Percentiles rank a stretch among this genome's conserved stretches.
phyloP scores from a whole-genome alignment of 2,888 invertebrate species.

The Lasioglossum figueresi region DNA sequence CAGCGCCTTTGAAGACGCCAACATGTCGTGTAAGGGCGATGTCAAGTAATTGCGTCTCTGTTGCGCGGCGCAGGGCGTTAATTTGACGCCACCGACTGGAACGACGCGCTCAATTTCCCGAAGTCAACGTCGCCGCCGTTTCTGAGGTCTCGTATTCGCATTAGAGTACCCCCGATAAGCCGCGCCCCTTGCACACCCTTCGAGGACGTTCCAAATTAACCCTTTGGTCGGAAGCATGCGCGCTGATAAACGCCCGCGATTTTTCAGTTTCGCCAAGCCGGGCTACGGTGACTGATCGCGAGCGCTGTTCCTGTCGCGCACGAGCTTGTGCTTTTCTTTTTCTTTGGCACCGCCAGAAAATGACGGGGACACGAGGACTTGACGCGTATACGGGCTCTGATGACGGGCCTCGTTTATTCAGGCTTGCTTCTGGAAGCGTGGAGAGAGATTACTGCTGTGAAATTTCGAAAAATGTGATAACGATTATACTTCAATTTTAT shows the following conservation, averaged over 20 bases:
- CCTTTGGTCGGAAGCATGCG: constrained; percentile 39
- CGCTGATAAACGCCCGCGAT: constrained; percentile 50
- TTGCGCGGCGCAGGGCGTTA: constrained; percentile 76
- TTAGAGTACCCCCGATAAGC: constrained; percentile 31
- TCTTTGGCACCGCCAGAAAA: not conserved
- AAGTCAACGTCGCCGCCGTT: constrained; percentile 72
- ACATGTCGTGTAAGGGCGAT: constrained; percentile 71
- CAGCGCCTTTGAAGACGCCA: constrained; percentile 75
- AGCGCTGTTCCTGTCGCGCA: not conserved
- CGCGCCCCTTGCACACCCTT: not conserved
- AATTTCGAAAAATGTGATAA: not conserved
- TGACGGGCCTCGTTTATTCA: not conserved
- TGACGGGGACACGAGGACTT: not conserved
- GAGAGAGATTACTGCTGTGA: not conserved
- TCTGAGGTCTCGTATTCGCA: constrained; percentile 35
- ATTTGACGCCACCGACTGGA: constrained; percentile 79
- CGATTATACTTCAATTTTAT: too few relatives aligned
- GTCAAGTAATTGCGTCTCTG: constrained; percentile 79
- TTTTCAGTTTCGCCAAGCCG: constrained; percentile 33
- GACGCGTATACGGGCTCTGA: not conserved
- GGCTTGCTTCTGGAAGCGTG: not conserved
- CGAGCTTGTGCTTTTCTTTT: not conserved
- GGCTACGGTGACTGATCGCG: constrained; percentile 2
- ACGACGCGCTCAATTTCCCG: constrained; percentile 80
- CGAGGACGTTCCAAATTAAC: constrained; percentile 49